phyloP scores from a whole-genome alignment of 2,797 vertebrate species.

The Margarornis squamiger region DNA sequence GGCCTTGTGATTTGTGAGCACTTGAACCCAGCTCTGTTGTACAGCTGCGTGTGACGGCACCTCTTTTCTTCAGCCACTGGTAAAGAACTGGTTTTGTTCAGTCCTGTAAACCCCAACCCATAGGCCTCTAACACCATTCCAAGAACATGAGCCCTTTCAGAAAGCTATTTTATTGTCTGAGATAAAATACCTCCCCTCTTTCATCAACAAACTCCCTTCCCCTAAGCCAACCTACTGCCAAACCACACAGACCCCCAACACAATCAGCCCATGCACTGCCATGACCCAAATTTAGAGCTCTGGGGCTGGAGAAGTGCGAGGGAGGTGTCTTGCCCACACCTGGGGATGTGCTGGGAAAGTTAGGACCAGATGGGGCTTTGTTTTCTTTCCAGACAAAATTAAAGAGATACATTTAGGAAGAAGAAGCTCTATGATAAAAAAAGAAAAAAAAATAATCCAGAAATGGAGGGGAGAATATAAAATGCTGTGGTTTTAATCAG shows the following conservation, averaged over 20 bases:
- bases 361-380: neutral
- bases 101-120: neutral
- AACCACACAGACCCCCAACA: neutral
- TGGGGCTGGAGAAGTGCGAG: neutral
- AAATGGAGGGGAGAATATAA: neutral
- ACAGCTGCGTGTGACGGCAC: neutral
- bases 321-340: neutral
- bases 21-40: neutral
- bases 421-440: neutral
- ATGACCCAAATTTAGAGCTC: neutral
- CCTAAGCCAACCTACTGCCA: neutral
- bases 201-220: neutral
- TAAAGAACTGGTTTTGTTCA: neutral
- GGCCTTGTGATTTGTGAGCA: neutral
- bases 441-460: neutral
- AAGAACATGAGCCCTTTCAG: neutral
- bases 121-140: neutral
- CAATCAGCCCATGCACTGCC: neutral
- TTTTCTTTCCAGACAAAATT: neutral
- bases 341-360: neutral
- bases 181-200: neutral
- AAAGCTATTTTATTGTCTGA: neutral
- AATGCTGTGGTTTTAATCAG: slow-evolving; percentile 46
- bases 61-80: neutral
- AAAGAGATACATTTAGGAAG: neutral